Percentiles rank a stretch among this genome's conserved stretches.
phyloP scores from a whole-genome alignment of 2,888 invertebrate genomes.

The Hermaeophaga mercurialis region DNA sequence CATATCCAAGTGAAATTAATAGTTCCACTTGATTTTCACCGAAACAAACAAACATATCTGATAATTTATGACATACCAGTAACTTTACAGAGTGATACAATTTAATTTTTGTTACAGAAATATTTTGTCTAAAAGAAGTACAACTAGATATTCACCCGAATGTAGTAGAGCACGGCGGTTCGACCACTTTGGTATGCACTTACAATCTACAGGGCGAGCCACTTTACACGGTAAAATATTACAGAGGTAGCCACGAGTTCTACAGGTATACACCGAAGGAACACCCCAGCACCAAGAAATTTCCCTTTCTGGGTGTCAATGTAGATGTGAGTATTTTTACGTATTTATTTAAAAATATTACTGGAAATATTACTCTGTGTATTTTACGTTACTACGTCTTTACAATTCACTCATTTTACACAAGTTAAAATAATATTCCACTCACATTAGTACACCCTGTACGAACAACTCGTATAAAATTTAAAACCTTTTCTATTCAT shows the following conservation, averaged over 20 bases:
- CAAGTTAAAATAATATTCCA: too few species aligned
- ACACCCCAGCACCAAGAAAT: slow-evolving; percentile 72
- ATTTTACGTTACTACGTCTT: too few species aligned
- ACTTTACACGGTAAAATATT: slow-evolving; percentile 86
- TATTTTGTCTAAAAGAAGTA: slow-evolving; percentile 72
- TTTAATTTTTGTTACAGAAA: slow-evolving; percentile 55
- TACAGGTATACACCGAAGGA: slow-evolving; percentile 81
- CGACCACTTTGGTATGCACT: slow-evolving; percentile 73
- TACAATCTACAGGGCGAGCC: slow-evolving; percentile 78
- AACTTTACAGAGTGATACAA: too few species aligned
- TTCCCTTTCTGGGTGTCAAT: slow-evolving; percentile 73
- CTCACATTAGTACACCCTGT: too few species aligned
- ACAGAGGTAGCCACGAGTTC: slow-evolving; percentile 81
- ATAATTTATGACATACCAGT: slow-evolving; percentile 7
- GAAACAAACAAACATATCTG: slow-evolving; percentile 11
- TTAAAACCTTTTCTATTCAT: too few species aligned
- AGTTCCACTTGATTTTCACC: slow-evolving; percentile 23
- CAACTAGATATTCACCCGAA: slow-evolving; percentile 72
- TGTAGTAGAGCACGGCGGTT: slow-evolving; percentile 71
- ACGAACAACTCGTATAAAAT: too few species aligned
- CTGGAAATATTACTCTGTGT: too few species aligned
- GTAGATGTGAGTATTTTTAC: slow-evolving; percentile 78
- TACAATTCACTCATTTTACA: too few species aligned
- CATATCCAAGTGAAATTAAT: slow-evolving; percentile 26
- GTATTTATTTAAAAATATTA: too few species aligned